Evolutionary conservation across 1,140 invertebrate genomes (phyloP).

Genomic region (Calycopis cecrops): DNA sequence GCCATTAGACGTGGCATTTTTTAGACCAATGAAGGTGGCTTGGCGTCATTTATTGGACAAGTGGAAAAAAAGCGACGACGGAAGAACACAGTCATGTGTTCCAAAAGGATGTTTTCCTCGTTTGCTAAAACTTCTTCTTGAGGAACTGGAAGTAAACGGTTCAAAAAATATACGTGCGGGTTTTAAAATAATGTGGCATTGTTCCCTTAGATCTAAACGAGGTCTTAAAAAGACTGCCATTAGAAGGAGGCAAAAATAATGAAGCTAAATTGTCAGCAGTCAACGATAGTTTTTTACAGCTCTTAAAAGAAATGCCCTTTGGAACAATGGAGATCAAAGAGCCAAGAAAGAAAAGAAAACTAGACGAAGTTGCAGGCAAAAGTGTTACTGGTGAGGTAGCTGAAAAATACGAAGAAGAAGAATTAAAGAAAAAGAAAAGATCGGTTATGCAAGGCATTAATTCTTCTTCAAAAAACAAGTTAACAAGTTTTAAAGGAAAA

Average conservation of each 20-base stretch:
- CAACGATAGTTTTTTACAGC: slow-evolving; percentile 1
- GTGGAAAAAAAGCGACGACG: slow-evolving; percentile 13
- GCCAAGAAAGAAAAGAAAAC: slow-evolving; percentile 11
- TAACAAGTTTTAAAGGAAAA: slow-evolving; percentile 12
- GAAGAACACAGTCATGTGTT: slow-evolving; percentile 10
- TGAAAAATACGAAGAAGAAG: neutral
- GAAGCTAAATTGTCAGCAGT: neutral
- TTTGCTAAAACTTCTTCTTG: slow-evolving; percentile 5
- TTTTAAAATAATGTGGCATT: slow-evolving; percentile 15
- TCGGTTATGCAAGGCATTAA: neutral
- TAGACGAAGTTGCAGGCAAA: slow-evolving; percentile 11
- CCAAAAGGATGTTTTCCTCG: slow-evolving; percentile 11
- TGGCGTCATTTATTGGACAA: slow-evolving; percentile 14
- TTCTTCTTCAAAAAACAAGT: slow-evolving; percentile 1
- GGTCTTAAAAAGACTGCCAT: slow-evolving; percentile 6
- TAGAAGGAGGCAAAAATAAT: neutral
- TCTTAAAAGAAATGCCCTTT: slow-evolving; percentile 10
- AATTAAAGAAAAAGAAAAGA: slow-evolving; percentile 7
- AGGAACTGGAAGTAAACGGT: slow-evolving; percentile 9
- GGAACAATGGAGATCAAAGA: slow-evolving; percentile 8
- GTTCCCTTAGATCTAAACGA: slow-evolving; percentile 4
- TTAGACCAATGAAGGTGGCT: slow-evolving; percentile 16
- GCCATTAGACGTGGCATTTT: slow-evolving; percentile 9
- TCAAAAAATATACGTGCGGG: slow-evolving; percentile 14
- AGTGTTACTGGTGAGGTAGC: slow-evolving; percentile 11